Conservation (phyloP, 2,113 vertebrate species). For the Rostratula benghalensis region DNA sequence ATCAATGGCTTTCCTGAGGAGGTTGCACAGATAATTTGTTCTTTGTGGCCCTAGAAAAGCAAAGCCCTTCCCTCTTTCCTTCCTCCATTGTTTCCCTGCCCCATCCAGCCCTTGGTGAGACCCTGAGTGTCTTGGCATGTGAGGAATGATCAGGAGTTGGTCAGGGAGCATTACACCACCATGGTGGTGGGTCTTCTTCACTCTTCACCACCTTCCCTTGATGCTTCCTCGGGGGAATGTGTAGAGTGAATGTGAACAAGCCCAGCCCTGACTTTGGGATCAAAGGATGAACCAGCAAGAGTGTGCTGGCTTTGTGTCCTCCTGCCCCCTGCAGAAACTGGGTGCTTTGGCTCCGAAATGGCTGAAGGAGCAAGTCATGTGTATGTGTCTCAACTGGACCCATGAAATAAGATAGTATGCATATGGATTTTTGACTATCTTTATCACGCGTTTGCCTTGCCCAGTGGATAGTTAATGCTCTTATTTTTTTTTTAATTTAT, state of each 20-base stretch:
- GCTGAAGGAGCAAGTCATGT: background rate
- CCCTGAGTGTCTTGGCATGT: rapidly evolving
- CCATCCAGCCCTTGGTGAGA: background rate
- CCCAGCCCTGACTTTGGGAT: background rate
- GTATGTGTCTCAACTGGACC: background rate
- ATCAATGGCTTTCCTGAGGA: background rate
- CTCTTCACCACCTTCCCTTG: background rate
- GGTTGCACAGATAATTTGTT: background rate
- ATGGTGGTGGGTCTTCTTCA: background rate
- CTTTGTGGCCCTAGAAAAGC: background rate
- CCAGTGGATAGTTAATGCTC: background rate
- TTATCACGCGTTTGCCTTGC: background rate
- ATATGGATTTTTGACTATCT: background rate
- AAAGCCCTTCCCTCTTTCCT: background rate
- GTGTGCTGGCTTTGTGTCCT: background rate
- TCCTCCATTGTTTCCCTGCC: background rate
- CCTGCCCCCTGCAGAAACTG: background rate
- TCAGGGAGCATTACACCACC: background rate
- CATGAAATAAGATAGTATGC: background rate
- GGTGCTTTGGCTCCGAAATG: background rate
- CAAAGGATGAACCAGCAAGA: rapidly evolving
- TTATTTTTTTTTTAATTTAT: background rate
- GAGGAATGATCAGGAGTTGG: too few relatives aligned
- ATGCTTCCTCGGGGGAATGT: background rate
- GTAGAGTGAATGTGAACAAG: rapidly evolving